phyloP scores from a whole-genome alignment of 2,113 vertebrate genomes.

The Callocephalon fimbriatum region DNA sequence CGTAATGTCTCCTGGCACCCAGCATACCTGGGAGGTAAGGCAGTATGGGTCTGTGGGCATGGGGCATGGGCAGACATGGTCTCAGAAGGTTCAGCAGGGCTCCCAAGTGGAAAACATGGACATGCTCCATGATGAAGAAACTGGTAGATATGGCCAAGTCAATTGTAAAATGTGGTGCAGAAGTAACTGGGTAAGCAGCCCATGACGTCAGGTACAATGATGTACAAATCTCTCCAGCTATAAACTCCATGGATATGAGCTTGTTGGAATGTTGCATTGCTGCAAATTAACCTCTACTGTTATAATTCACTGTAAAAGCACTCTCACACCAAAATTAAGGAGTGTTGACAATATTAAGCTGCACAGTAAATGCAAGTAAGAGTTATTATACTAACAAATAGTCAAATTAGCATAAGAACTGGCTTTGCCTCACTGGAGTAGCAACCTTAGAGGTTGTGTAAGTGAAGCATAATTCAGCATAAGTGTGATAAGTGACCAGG shows the following conservation, averaged over 20 bases:
- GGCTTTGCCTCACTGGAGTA: not conserved
- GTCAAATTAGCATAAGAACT: conserved; percentile 29
- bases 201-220: not conserved
- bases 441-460: not conserved
- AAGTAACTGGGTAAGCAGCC: not conserved
- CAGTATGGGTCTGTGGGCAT: rapidly evolving
- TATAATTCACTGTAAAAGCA: conserved; percentile 7
- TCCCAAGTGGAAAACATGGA: not conserved
- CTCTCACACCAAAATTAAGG: not conserved
- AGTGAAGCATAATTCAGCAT: not conserved
- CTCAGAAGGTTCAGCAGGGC: not conserved
- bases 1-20: not conserved
- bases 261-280: not conserved
- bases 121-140: rapidly evolving
- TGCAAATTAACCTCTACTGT: not conserved
- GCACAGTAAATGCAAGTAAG: conserved; percentile 21
- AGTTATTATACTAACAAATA: conserved; percentile 47
- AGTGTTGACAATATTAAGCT: conserved; percentile 5
- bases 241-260: not conserved
- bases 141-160: not conserved
- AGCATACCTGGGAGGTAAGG: not conserved
- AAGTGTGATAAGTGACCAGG: conserved; percentile 13
- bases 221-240: not conserved
- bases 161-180: not conserved
- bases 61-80: rapidly evolving